Evolutionary conservation across 2,888 invertebrate genomes (phyloP), one percentile per base, ranked within the genome.

Genomic region (Diplazon laetatorius): DNA sequence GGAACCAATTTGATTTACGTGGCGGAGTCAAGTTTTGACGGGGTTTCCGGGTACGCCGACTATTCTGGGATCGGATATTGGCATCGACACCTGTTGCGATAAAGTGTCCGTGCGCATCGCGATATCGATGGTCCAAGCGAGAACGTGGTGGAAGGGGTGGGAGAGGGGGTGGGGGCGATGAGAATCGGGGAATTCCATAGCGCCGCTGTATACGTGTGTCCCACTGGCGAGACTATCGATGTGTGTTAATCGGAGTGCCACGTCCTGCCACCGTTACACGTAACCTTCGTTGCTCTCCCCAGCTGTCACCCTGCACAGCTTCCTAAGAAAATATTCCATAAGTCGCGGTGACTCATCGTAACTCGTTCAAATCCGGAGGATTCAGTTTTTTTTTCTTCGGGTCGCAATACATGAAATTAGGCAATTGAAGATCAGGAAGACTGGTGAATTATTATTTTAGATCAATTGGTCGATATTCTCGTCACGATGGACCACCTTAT

Each of bases 81-180:
- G 81, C 80, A 82, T 82, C 81, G 82, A 82, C 82, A 82, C 82
- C 82, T 82, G 82, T 82, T 82, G 82, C 82, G 80, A 82, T 82
- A 79, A 82, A 82, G 81, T 82, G 81, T 82, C 79, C 80, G 80
- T 76, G 75, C 74, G 77, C 82, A 80, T 82, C 79, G 78, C 80
- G 80, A 82, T 82, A 82, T 82, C 82, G 82, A 82, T 82, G 80
- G 81, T 71, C 76, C 75, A 66, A n/a, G 48, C 55, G 71, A 68
- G 76, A 71, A 69, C 73, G 55, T 12, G 65, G 63, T 48, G 62
- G 46, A 70, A 72, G 63, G 69, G 22, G 50, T 14, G 59, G 52
- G n/a, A n/a, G n/a, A n/a, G n/a, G n/a, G n/a, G n/a, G n/a, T n/a
- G n/a, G n/a, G n/a, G n/a, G n/a, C n/a, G n/a, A n/a, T n/a, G n/a